Percentiles rank a stretch among this genome's conserved stretches.
These are phyloP conservation scores for Muraenolepis orangiensis DNA, from an alignment of 2,797 vertebrate genomes.

Conservation along the genomic window DNA sequence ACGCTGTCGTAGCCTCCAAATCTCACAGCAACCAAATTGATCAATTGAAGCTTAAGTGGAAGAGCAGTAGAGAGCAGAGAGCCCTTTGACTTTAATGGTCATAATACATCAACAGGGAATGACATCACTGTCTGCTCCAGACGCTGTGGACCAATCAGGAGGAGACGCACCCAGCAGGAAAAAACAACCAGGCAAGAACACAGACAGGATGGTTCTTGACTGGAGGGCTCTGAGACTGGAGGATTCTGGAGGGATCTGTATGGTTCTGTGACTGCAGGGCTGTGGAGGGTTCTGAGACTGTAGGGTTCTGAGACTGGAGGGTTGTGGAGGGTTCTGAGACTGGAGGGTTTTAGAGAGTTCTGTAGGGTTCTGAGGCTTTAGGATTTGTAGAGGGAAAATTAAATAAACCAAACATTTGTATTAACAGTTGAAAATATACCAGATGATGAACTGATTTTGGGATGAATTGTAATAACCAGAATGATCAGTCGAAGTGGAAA, in stretches of 20 bases:
- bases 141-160: slow-evolving; percentile 49
- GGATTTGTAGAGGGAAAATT: no score
- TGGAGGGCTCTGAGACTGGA: neutral
- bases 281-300: neutral
- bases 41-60: slow-evolving; percentile 9
- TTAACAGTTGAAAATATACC: no score
- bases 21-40: slow-evolving; percentile 8
- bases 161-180: slow-evolving; percentile 59
- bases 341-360: neutral
- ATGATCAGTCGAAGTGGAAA: no score
- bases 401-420: no score
- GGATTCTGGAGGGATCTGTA: no score
- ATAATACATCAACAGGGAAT: slow-evolving; percentile 60
- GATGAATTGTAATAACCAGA: no score
- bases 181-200: slow-evolving; percentile 28
- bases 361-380: neutral
- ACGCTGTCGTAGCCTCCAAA: neutral
- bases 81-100: slow-evolving; percentile 27
- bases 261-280: neutral
- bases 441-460: neutral
- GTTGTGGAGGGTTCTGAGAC: neutral
- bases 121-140: slow-evolving; percentile 77
- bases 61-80: slow-evolving; percentile 25
- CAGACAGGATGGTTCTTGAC: slow-evolving; percentile 13
- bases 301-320: neutral